Evolutionary conservation across 2,113 vertebrate species (phyloP).

Genomic region (Ascaphus truei): DNA sequence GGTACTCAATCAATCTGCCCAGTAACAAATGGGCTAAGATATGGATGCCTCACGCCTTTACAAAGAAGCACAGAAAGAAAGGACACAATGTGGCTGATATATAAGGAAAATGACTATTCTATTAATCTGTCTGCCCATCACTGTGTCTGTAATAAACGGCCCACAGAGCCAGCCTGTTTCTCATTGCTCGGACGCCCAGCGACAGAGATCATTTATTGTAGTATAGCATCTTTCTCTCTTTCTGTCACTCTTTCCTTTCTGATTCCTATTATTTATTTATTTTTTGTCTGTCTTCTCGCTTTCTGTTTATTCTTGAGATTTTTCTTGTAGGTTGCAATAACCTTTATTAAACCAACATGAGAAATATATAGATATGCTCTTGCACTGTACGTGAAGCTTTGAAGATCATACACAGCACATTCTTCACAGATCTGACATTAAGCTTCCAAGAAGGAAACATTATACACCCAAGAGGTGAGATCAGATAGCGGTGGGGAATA

Average conservation of each 20-base stretch:
- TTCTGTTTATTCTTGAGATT: conserved; percentile 9
- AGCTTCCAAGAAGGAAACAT: conserved; percentile 20
- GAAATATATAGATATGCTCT: conserved; percentile 5
- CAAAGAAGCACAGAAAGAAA: not conserved
- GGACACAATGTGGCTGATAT: not conserved
- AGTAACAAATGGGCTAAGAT: not conserved
- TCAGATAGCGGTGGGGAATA: too few relatives aligned
- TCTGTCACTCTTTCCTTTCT: not conserved
- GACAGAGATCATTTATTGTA: conserved; percentile 1
- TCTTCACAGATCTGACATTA: conserved; percentile 21
- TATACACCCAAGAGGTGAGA: conserved; percentile 20
- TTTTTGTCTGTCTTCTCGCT: not conserved
- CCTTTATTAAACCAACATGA: conserved; percentile 27
- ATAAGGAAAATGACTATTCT: not conserved
- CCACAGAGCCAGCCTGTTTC: not conserved
- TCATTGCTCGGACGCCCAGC: not conserved
- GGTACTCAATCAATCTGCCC: not conserved
- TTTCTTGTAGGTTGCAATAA: conserved; percentile 7
- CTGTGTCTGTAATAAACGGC: not conserved
- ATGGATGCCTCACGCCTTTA: not conserved
- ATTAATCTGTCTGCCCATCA: not conserved
- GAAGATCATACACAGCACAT: not conserved
- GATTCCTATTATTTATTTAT: not conserved
- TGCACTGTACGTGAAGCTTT: not conserved
- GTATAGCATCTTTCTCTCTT: not conserved